These are phyloP conservation scores for Neotoxoptera formosana DNA, from an alignment of 1,140 invertebrate genomes.

Conservation along the genomic window DNA sequence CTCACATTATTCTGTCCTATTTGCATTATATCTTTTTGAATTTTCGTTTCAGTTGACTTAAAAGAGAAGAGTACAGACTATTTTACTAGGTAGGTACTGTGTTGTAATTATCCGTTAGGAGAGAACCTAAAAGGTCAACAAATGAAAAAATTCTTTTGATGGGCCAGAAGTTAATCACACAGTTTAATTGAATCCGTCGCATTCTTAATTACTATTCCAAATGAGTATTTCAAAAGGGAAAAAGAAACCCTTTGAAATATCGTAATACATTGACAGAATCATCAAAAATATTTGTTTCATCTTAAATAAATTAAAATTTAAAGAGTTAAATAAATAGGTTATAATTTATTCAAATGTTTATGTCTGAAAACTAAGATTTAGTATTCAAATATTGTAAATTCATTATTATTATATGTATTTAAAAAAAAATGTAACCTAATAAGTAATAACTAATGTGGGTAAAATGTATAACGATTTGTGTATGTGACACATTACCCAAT, in stretches of 20 bases:
- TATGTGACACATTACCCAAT: neutral
- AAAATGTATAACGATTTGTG: neutral
- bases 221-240: constrained; percentile 5
- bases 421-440: neutral
- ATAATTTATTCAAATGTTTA: neutral
- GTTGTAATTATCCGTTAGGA: constrained; percentile 23
- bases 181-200: constrained; percentile 15
- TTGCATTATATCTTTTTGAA: neutral
- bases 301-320: neutral
- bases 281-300: neutral
- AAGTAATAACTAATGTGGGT: neutral
- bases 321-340: neutral
- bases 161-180: neutral
- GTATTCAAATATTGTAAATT: neutral
- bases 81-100: constrained; percentile 4
- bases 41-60: neutral
- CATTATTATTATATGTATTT: neutral
- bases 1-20: neutral
- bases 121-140: neutral
- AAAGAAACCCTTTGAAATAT: neutral
- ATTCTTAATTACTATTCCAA: constrained; percentile 30
- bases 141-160: constrained; percentile 9
- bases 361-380: neutral
- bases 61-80: neutral
- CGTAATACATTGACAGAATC: neutral